phyloP scores from a whole-genome alignment of 2,797 vertebrate genomes.

The Denticeps clupeoides region DNA sequence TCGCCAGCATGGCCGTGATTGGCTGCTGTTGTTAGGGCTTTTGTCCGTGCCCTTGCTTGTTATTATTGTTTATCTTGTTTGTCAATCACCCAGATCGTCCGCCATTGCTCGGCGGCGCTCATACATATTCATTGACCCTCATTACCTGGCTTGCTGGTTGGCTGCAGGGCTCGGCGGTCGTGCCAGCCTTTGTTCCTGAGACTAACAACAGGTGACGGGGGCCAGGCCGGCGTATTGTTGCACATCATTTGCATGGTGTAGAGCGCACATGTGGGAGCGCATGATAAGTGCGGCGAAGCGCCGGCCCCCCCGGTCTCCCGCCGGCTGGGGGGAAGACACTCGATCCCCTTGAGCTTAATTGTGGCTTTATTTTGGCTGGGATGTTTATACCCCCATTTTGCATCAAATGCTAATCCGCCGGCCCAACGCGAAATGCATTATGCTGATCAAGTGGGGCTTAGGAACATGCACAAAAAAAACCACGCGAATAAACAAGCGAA shows the following conservation, averaged over 20 bases:
- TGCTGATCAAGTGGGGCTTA: conserved; percentile 33
- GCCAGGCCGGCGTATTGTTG: conserved; percentile 41
- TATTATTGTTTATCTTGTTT: conserved; percentile 70
- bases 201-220: conserved; percentile 58
- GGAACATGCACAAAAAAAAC: conserved; percentile 27
- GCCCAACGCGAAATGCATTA: conserved; percentile 48
- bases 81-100: conserved; percentile 58
- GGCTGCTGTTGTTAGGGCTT: conserved; percentile 23
- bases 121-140: conserved; percentile 61
- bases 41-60: conserved; percentile 50
- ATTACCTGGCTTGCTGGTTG: conserved; percentile 48
- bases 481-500: conserved; percentile 4
- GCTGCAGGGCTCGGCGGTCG: conserved; percentile 42
- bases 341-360: conserved; percentile 56
- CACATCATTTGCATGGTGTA: conserved; percentile 52
- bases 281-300: conserved; percentile 47
- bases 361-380: conserved; percentile 48
- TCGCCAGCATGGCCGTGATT: conserved; percentile 41
- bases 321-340: not conserved
- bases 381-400: conserved; percentile 27
- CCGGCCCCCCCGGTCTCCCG: conserved; percentile 35
- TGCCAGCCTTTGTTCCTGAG: conserved; percentile 52
- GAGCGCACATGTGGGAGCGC: conserved; percentile 55
- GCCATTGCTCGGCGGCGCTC: conserved; percentile 29
- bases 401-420: conserved; percentile 57